Base-by-base conservation (phyloP, 2,888 invertebrate species). In the Chironomus tentans region DNA sequence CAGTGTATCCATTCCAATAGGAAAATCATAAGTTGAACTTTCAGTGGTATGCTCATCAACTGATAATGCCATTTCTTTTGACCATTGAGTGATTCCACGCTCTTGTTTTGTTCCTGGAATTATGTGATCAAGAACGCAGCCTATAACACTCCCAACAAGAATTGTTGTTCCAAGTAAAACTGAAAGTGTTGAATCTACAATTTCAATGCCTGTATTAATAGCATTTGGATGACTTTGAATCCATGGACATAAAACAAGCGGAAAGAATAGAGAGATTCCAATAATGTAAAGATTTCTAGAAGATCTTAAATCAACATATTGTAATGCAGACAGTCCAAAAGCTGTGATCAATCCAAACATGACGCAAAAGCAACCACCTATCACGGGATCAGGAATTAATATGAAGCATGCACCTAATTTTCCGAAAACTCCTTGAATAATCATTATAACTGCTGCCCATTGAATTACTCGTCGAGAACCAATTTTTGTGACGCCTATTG, bases 261-360 rank as follows among this genome's bases (percentile, higher is more conserved):
- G 95, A 80, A 94, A 91, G 85, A 95, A 94, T 77, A 95, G 85
- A 2, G 95, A 93, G 80, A 95, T 89, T 18, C 96, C 96, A 47
- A 96, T 87, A 78, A 96, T 92, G 83, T 95, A 95, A 65, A 96
- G 86, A 85, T 96, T 96, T 75, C 96, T 86, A 0, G 94, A 88
- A 28, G 93, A 93, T 82, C 93, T 91, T 78, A 95, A 84, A 80
- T 95, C 88, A 56, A 95, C 90, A 81, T 91, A 92, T 80, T 94
- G 93, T 7, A 94, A 85, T 1, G 92, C 90, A 0, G 93, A 92
- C 0, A 93, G 79, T 89, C 92, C 93, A 78, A 92, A 92, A 0
- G 92, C 92, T 1, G 90, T 87, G 77, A 93, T 92, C 89, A 93
- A 91, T 76, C 92, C 92, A 80, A 93, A 93, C 90, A 92, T 91